These are phyloP conservation scores for Mola mola DNA, from an alignment of 2,113 vertebrate species.

Conservation along the genomic window DNA sequence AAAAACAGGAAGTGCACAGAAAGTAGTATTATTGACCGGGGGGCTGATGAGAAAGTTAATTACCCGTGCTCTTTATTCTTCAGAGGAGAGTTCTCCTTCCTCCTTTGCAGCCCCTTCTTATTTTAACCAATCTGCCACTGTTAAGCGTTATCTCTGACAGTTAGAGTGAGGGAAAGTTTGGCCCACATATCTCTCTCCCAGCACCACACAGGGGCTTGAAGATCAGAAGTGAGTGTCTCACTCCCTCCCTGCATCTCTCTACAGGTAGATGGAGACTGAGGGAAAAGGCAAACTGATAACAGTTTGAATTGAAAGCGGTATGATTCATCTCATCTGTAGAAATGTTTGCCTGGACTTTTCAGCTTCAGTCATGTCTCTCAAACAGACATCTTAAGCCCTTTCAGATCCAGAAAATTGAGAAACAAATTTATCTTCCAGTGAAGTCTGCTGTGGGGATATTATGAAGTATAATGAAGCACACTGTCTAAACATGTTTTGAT, in stretches of 20 bases:
- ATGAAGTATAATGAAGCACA: slow-evolving; percentile 6
- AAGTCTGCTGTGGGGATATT: not conserved
- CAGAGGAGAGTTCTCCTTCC: slow-evolving; percentile 22
- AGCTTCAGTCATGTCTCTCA: slow-evolving; percentile 21
- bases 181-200: slow-evolving; percentile 21
- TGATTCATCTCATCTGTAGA: slow-evolving; percentile 29
- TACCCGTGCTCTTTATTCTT: slow-evolving; percentile 27
- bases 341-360: slow-evolving; percentile 24
- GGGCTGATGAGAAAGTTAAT: slow-evolving; percentile 55
- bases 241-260: slow-evolving; percentile 27
- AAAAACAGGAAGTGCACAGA: slow-evolving; percentile 28
- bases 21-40: slow-evolving; percentile 27
- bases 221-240: slow-evolving; percentile 34
- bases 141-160: slow-evolving; percentile 63
- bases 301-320: slow-evolving; percentile 24
- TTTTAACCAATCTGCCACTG: slow-evolving; percentile 41
- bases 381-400: slow-evolving; percentile 28
- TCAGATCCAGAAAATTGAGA: slow-evolving; percentile 22
- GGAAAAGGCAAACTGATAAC: slow-evolving; percentile 61
- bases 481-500: slow-evolving; percentile 14
- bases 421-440: not conserved
- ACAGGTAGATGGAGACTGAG: slow-evolving; percentile 29
- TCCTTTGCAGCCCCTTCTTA: not conserved
- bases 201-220: slow-evolving; percentile 45
- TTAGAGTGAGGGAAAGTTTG: slow-evolving; percentile 44